These are phyloP conservation scores for Pelobates fuscus DNA, from an alignment of 2,113 vertebrate species.

Conservation along the genomic window DNA sequence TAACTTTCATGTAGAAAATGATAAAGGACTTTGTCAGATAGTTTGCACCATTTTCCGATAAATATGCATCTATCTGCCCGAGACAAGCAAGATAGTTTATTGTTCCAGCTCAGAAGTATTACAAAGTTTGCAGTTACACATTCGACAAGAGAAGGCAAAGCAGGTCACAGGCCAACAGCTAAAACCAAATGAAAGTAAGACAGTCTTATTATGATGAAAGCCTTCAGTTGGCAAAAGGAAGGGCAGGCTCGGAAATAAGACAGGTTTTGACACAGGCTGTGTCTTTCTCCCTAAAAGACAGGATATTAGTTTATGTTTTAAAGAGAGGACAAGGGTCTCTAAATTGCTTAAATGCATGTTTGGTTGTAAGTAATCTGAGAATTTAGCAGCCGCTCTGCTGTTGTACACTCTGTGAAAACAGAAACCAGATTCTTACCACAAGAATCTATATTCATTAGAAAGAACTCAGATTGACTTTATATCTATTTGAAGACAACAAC, in stretches of 20 bases:
- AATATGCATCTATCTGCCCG: conserved; percentile 30
- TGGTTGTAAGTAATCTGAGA: conserved; percentile 33
- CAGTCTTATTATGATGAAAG: conserved; percentile 15
- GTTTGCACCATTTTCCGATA: conserved; percentile 49
- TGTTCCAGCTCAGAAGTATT: conserved; percentile 35
- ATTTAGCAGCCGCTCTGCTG: conserved; percentile 7
- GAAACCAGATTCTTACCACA: conserved; percentile 34
- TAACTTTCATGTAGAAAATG: too few relatives aligned
- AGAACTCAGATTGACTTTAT: conserved; percentile 8
- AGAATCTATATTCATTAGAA: conserved; percentile 21
- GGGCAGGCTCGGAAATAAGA: not conserved
- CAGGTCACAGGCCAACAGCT: conserved; percentile 30
- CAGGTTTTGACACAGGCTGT: conserved; percentile 32
- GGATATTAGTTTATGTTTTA: conserved; percentile 46
- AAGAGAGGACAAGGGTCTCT: conserved; percentile 33
- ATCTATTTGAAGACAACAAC: not conserved
- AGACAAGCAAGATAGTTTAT: conserved; percentile 27
- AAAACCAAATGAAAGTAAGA: conserved; percentile 36
- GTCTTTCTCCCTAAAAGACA: conserved; percentile 43
- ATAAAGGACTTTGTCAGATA: too few relatives aligned
- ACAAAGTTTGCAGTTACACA: not conserved
- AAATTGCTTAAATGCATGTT: conserved; percentile 41
- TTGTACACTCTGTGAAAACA: conserved; percentile 30
- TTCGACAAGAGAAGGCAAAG: conserved; percentile 34
- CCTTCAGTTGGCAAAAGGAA: not conserved